phyloP scores from a whole-genome alignment of 2,113 vertebrate species.

The Phaethornis superciliosus region DNA sequence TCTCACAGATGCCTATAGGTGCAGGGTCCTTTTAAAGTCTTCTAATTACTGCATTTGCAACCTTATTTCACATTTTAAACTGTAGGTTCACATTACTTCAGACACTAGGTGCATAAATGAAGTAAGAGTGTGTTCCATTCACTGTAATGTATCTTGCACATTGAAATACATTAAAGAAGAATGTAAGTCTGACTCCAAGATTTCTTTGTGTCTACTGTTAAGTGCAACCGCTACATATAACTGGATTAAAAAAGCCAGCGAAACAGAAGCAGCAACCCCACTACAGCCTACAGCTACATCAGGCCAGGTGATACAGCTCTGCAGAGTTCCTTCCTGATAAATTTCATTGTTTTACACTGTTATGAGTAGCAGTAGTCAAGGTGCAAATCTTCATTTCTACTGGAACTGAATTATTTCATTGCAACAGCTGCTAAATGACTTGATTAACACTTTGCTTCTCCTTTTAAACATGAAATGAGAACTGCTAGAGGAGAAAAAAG shows the following conservation, averaged over 20 bases:
- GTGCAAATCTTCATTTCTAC: background rate
- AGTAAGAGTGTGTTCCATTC: background rate
- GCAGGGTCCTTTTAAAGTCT: background rate
- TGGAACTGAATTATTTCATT: background rate
- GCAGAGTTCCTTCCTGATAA: background rate
- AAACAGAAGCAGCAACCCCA: background rate
- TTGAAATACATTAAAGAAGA: background rate
- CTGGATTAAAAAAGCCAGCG: background rate
- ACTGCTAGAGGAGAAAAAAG: rapidly evolving
- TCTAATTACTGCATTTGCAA: background rate
- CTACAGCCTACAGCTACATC: background rate
- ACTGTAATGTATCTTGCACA: background rate
- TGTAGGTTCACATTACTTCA: background rate
- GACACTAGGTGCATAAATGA: too few relatives aligned
- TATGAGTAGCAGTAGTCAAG: background rate
- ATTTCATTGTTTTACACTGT: background rate
- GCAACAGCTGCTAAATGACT: background rate
- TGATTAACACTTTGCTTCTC: background rate
- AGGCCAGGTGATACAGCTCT: rapidly evolving
- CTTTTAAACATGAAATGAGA: background rate
- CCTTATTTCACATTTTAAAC: background rate
- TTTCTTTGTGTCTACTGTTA: background rate
- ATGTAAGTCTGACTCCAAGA: background rate
- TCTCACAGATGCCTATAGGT: too few relatives aligned
- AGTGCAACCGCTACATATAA: background rate